These are phyloP conservation scores for Choristoneura rosaceana DNA, from an alignment of 2,888 invertebrate genomes.

Conservation along the genomic window DNA sequence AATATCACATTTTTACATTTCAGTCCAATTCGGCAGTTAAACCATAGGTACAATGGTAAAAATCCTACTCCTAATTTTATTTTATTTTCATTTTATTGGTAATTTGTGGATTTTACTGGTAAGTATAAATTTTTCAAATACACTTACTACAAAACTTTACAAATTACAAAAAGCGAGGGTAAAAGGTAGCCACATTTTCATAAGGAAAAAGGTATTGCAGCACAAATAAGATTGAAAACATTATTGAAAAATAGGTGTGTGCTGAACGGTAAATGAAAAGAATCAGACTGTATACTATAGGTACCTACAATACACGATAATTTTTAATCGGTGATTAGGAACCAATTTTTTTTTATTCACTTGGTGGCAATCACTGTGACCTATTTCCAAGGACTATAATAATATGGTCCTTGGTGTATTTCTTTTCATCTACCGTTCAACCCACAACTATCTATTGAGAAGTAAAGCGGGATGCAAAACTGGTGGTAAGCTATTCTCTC, in stretches of 20 bases:
- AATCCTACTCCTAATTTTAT: conserved; percentile 2
- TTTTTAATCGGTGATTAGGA: too few species aligned
- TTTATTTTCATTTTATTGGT: neutral
- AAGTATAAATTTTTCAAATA: too few species aligned
- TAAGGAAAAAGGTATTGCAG: too few species aligned
- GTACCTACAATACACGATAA: neutral
- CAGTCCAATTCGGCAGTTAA: conserved; percentile 64
- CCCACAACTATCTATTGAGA: neutral
- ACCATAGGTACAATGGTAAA: neutral
- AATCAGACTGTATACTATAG: neutral
- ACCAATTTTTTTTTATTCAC: too few species aligned
- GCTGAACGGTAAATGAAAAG: neutral
- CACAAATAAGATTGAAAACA: too few species aligned
- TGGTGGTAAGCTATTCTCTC: neutral
- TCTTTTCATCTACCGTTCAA: neutral
- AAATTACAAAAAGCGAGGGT: too few species aligned
- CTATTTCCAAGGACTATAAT: too few species aligned
- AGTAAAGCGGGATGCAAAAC: neutral
- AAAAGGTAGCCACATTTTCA: too few species aligned
- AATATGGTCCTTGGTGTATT: too few species aligned
- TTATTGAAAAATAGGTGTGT: neutral
- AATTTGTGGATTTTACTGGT: neutral
- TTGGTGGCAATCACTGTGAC: too few species aligned
- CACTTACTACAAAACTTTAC: too few species aligned
- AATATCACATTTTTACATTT: conserved; percentile 40